Evolutionary conservation across 53 echinoderm and acorn worm species (phyloP), one percentile per base, ranked within the genome.

Genomic region (Mesocentrotus franciscanus): DNA sequence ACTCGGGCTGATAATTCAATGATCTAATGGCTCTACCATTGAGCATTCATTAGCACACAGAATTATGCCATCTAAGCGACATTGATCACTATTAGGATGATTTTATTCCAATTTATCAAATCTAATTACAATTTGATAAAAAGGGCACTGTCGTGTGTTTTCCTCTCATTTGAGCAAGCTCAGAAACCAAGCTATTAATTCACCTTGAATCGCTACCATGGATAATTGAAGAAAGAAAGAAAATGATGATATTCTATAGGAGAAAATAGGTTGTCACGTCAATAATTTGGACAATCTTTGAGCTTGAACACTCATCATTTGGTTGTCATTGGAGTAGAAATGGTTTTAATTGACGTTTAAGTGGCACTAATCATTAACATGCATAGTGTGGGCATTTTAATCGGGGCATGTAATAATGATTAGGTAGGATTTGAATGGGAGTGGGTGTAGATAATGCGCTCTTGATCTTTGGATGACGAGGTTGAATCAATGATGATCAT

Each of bases 21-120:
- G 93, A 93, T 56, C 60, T 93, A 93, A 93, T 83, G 93, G 81
- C 93, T 93, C 17, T 83, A 93, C 60, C 93, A 93, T 93, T 93
- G 93, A 81, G 57, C 26, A 33, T 93, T 93, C 30, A 93, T 81
- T 61, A 93, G 29, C 26, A 58, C 56, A 83, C 81, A 61, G 93
- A 93, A 93, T 93, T 93, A 93, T 93, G 81, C 93, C 93, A 93
- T 93, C 81, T 60, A 83, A 93, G 83, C 93, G 93, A 81, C 93
- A 93, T 93, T 93, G 93, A 93, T 93, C 78, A 93, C 60, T 81
- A 93, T 93, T 93, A 79, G 93, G 83, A 93, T 81, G 93, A 93
- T 93, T 93, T 81, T 57, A 61, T 61, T 78, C 60, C 78, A 93
- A 93, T 93, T 93, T 93, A 81, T 78, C 93, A 78, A 93, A 93